phyloP scores from a whole-genome alignment of 2,113 vertebrate genomes.

The Lipotes vexillifer region DNA sequence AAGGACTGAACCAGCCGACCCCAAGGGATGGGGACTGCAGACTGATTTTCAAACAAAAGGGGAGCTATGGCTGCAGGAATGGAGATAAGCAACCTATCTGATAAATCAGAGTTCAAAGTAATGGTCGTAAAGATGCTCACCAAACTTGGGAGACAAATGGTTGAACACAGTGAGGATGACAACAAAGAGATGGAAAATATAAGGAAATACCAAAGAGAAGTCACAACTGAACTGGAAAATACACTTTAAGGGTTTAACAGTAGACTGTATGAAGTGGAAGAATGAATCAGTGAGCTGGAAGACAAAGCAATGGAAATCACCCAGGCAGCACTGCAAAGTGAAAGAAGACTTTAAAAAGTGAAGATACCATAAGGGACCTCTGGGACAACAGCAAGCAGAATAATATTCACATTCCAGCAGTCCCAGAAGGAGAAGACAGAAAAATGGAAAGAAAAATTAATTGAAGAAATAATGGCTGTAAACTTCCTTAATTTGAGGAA shows the following conservation, averaged over 20 bases:
- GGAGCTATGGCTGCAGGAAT: background rate
- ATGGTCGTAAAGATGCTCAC: background rate
- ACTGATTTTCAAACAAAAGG: background rate
- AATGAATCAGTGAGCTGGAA: background rate
- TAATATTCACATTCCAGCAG: background rate
- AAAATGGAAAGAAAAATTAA: background rate
- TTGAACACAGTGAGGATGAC: background rate
- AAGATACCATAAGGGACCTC: background rate
- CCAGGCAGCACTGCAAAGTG: background rate
- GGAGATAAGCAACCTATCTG: background rate
- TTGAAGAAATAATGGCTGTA: background rate
- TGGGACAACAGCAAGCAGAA: background rate
- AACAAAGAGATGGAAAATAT: background rate
- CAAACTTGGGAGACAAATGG: background rate
- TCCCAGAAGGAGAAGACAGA: background rate
- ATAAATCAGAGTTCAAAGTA: background rate
- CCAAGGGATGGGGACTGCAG: too few species aligned
- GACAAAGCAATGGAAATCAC: background rate
- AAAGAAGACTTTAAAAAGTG: background rate
- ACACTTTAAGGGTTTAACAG: background rate
- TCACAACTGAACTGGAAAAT: background rate
- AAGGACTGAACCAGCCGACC: too few species aligned
- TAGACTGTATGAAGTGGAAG: background rate
- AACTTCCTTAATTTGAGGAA: background rate
- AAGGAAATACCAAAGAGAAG: background rate